Conservation (phyloP, 2,888 invertebrate species). For the Diaperis boleti region DNA sequence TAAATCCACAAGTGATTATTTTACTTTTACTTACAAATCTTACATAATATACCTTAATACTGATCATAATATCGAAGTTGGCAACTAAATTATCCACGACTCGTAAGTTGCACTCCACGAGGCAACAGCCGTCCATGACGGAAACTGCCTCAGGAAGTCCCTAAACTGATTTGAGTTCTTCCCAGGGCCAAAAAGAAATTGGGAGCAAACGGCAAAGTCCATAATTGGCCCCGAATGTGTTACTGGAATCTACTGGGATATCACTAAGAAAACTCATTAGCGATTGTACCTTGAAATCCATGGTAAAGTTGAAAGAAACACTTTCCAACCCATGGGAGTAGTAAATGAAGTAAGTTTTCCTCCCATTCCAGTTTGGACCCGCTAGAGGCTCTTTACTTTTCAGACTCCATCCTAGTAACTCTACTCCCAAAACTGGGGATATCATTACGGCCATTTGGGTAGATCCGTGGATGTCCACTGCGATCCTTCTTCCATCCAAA, state of each 20-base stretch:
- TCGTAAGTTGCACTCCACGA: slow-evolving; percentile 80
- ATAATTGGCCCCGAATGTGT: slow-evolving; percentile 65
- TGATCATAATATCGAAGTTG: too few species aligned
- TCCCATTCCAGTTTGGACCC: slow-evolving; percentile 68
- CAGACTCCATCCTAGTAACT: slow-evolving; percentile 71
- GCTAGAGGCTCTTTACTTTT: slow-evolving; percentile 70
- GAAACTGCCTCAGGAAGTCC: slow-evolving; percentile 71
- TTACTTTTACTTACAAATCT: too few species aligned
- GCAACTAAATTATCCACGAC: slow-evolving; percentile 66
- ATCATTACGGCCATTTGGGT: slow-evolving; percentile 77
- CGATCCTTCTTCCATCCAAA: slow-evolving; percentile 64
- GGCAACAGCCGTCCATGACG: slow-evolving; percentile 74
- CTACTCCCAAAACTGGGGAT: slow-evolving; percentile 71
- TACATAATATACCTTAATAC: too few species aligned
- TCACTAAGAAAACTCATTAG: not conserved
- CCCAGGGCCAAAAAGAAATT: slow-evolving; percentile 70
- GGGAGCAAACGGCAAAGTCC: slow-evolving; percentile 73
- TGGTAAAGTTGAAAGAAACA: slow-evolving; percentile 70
- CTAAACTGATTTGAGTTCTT: slow-evolving; percentile 69
- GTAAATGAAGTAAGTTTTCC: slow-evolving; percentile 77
- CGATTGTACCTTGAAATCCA: slow-evolving; percentile 73
- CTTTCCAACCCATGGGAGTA: slow-evolving; percentile 74
- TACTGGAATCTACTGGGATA: slow-evolving; percentile 61
- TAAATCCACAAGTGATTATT: too few species aligned
- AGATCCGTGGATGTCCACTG: slow-evolving; percentile 71